Evolutionary conservation across 2,113 vertebrate species (phyloP), one percentile per base, ranked within the genome.

Genomic region (Reinhardtius hippoglossoides): DNA sequence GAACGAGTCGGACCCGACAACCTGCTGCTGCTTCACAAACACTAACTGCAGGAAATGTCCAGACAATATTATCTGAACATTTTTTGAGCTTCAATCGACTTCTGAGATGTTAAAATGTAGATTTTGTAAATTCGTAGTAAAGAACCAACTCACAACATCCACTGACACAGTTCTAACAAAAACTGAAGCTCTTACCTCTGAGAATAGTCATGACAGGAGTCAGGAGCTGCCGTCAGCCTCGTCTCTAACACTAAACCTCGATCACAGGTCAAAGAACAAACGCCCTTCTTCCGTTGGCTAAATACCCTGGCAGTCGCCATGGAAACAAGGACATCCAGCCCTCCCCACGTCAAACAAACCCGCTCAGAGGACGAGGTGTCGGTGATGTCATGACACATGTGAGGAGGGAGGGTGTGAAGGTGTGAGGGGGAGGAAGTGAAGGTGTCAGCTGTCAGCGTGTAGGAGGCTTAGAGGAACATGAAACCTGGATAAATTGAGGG

Each of bases 101-200:
- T 12, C 37, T 40, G 37, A 2, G 27, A 27, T 27, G 27, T 27
- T 31, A 31, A 7, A 31, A 31, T 7, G 6, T 31, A 31, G 31
- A 31, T 31, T 7, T 1, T 31, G 6, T 31, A 7, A 40, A 40
- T 10, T 40, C 9, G 8, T 13, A 13, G 37, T 9, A 10, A 40
- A 40, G 31, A 40, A 10, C 2, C 1, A 10, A 2, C 37, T 40
- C 37, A 40, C 37, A 10, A 0, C 37, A 2, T 9, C 37, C 37
- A 9, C 37, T 27, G 3, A 27, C 27, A 5, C 3, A 27, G 9
- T 35, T 35, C 8, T 35, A 2, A 40, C 27, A 31, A 31, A 31
- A 31, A 31, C 31, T 16, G 23, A 50, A 16, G 24, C 31, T 88
- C 88, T 90, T 88, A 94, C 92, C 91, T 88, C 15, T 57, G 23